Base-by-base conservation (phyloP, 1,140 invertebrate species). In the Magallana gigas region DNA sequence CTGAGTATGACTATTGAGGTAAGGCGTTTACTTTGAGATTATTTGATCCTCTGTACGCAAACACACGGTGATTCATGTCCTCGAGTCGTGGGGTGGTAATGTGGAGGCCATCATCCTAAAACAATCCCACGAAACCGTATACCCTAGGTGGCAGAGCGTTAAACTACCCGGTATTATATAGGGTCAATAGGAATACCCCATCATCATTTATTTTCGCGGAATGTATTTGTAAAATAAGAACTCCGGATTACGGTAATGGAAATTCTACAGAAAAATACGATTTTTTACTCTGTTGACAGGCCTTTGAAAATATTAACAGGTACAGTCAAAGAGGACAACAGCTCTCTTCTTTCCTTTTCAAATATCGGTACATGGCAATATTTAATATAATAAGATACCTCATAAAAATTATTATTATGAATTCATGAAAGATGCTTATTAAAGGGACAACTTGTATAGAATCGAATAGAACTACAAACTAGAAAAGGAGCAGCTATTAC, bases 141-240 rank as follows among this genome's bases (percentile, higher is more conserved):
- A 76, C 68, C 68, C 68, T 9, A 12, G 68, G 68, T 76, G 23
- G 68, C 68, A 29, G 68, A 76, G 23, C 68, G 9, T 76, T 64
- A 64, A 76, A 76, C 11, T 29, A 29, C 36, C 68, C 1, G 68
- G 68, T 29, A 18, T 29, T 76, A 76, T 12, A 0, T 3, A 2
- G 23, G 23, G 68, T 76, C 68, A 76, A 76, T 29, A 76, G 23
- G 5, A n/a, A 76, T 23, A 23, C 23, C 36, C 68, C 11, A 29
- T 76, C 12, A 23, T 29, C 8, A 76, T 76, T 76, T 76, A 76
- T 23, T 76, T 23, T 76, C 68, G 14, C 23, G 23, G 68, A 76
- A 76, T 76, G 68, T 76, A 29, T 76, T 76, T 29, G 68, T 36
- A 76, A 76, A 76, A 76, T 76, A 76, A 76, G 68, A 76, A 62